Percentiles rank a stretch among this genome's conserved stretches.
Evolutionary conservation across 1,140 invertebrate genomes (phyloP).

Genomic region (Battus philenor): DNA sequence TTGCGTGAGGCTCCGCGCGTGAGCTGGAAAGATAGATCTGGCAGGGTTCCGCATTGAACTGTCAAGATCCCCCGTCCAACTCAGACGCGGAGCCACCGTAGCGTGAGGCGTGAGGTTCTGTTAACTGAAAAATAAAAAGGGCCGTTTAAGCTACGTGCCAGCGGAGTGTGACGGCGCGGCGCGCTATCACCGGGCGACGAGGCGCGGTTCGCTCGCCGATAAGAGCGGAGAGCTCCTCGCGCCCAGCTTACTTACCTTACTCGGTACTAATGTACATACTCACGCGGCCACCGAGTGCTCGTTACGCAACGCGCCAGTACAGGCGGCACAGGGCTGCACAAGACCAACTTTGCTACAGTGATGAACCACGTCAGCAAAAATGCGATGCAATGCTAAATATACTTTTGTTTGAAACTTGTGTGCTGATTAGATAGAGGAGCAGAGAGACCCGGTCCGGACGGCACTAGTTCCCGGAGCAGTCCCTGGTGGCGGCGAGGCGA

Average conservation of each 20-base stretch:
- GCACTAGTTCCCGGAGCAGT: no score
- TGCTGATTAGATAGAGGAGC: no score
- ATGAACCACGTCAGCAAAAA: no score
- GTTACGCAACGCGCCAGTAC: no score
- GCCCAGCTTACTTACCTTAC: slow-evolving; percentile 30
- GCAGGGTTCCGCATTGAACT: slow-evolving; percentile 64
- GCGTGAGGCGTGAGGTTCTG: slow-evolving; percentile 27
- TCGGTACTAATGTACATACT: background rate
- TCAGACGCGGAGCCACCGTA: slow-evolving; percentile 66
- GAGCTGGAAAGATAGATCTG: slow-evolving; percentile 78
- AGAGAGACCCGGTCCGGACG: no score
- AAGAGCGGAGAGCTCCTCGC: slow-evolving; percentile 60
- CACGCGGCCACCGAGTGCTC: no score
- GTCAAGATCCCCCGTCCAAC: slow-evolving; percentile 76
- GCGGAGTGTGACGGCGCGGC: slow-evolving; percentile 42
- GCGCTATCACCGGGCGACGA: slow-evolving; percentile 66
- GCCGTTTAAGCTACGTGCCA: slow-evolving; percentile 27
- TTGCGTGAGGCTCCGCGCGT: slow-evolving; percentile 52
- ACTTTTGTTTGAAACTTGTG: no score
- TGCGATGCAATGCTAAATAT: no score
- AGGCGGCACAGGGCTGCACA: no score
- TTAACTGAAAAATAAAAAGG: slow-evolving; percentile 37
- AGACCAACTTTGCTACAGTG: no score
- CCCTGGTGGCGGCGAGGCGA: no score
- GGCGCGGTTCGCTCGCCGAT: slow-evolving; percentile 68